phyloP scores from a whole-genome alignment of 2,113 vertebrate genomes.

The Cephalopholis sonnerati region DNA sequence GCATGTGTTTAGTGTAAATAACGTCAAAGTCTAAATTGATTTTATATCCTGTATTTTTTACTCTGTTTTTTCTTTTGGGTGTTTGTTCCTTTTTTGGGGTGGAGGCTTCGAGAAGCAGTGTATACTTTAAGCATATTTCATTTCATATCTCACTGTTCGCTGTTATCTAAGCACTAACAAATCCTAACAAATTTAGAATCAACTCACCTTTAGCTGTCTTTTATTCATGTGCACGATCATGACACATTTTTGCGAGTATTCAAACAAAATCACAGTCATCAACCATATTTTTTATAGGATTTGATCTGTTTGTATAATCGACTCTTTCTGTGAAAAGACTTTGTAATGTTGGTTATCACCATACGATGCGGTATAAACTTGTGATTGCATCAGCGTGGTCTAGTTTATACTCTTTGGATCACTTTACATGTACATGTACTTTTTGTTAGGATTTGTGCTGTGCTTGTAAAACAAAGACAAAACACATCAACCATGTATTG shows the following conservation, averaged over 20 bases:
- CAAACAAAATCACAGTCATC: constrained; percentile 53
- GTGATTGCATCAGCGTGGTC: constrained; percentile 39
- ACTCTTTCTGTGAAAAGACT: constrained; percentile 43
- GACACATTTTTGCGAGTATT: constrained; percentile 44
- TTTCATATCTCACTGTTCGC: constrained; percentile 66
- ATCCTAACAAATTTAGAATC: constrained; percentile 79
- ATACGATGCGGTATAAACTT: constrained; percentile 18
- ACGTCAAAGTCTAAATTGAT: constrained; percentile 83
- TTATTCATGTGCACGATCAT: constrained; percentile 28
- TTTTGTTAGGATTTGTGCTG: constrained; percentile 80
- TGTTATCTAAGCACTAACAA: constrained; percentile 83
- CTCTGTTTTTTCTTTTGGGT: constrained; percentile 70
- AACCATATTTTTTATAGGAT: constrained; percentile 50
- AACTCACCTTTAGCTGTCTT: constrained; percentile 36
- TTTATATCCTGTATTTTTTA: constrained; percentile 84
- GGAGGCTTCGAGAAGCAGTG: constrained; percentile 77
- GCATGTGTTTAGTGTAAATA: constrained; percentile 87
- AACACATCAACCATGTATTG: constrained; percentile 72
- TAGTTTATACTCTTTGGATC: constrained; percentile 43
- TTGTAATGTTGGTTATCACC: constrained; percentile 42
- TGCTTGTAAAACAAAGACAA: constrained; percentile 74
- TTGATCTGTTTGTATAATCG: constrained; percentile 66
- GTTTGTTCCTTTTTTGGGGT: constrained; percentile 78
- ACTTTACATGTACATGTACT: constrained; percentile 54
- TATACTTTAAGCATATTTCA: constrained; percentile 66